Evolutionary conservation across 2,113 vertebrate genomes (phyloP).

Genomic region (Ariopsis seemanni): DNA sequence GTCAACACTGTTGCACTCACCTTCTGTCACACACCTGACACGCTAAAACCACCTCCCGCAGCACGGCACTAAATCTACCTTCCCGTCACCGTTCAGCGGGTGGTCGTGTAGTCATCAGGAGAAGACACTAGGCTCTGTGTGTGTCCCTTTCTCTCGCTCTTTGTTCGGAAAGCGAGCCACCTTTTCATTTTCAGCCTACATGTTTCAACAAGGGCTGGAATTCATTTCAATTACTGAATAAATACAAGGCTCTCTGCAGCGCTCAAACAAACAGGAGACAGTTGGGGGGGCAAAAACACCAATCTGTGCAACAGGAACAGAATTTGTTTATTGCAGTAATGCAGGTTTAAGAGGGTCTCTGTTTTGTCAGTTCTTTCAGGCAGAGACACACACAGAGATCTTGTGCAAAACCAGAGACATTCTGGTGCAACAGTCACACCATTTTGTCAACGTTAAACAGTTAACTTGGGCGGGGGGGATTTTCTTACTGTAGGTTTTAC

Average conservation of each 20-base stretch:
- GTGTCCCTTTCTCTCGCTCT: too few relatives aligned
- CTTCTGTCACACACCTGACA: constrained; percentile 5
- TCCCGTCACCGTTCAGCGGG: neutral
- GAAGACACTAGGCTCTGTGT: neutral
- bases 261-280: constrained; percentile 4
- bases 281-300: too few relatives aligned
- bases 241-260: neutral
- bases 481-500: neutral
- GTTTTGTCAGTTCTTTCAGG: neutral
- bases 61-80: neutral
- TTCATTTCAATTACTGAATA: constrained; percentile 12
- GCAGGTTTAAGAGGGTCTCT: neutral
- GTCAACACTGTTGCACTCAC: constrained; percentile 53
- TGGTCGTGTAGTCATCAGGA: neutral
- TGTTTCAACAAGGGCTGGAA: constrained; percentile 23
- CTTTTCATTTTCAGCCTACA: constrained; percentile 25
- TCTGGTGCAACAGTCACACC: neutral
- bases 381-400: neutral
- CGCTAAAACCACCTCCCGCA: neutral
- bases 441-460: neutral
- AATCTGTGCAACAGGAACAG: neutral
- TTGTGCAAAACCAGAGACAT: neutral
- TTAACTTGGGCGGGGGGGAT: neutral
- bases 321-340: neutral
- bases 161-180: neutral